Base-by-base conservation (phyloP, 2,113 vertebrate genomes). In the Zosterops lateralis region DNA sequence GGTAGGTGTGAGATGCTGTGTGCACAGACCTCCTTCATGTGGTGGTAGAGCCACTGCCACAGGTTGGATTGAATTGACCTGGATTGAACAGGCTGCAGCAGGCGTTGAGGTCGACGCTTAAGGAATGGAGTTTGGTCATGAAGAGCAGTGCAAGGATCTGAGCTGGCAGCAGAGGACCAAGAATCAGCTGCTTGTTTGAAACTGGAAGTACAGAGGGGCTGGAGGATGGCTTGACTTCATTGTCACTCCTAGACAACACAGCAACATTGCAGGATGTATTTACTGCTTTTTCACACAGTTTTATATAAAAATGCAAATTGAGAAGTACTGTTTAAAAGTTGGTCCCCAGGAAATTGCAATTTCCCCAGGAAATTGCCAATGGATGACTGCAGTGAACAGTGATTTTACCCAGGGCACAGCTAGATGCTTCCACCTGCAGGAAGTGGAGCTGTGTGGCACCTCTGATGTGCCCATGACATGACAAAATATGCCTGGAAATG, bases 401-500 rank as follows among this genome's bases (percentile, higher is more conserved):
- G n/a, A 16, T 67, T 28, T 53, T 45, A 21, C 3, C 0, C 3
- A 6, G 14, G 24, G 19, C 44, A 25, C 62, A 51, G 18, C 14
- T n/a, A 19, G 38, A 44, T 82, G 36, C 17, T 26, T 26, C 28
- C 31, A 16, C 5, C 25, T 45, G 53, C 40, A n/a, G 32, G 32
- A 26, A 32, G 12, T 0, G 8, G 70, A 47, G 42, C 29, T 61
- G 7, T 6, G 13, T 45, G 38, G 36, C 42, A 6, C 42, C 1
- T 21, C 14, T 22, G 17, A 8, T 5, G 2, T 26, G 28, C 6
- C 44, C 14, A 4, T 29, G 45, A 51, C 10, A 12, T 17, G 22
- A 25, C 32, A 47, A 47, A 42, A 42, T 10, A 7, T 0, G 2
- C 22, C n/a, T 1, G 4, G 32, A 25, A 48, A 16, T 8, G 21